A percentile compares a stretch with the other conserved stretches of the same genome.
Conservation (phyloP, 2,113 vertebrate genomes). For the Leucopsar rothschildi region DNA sequence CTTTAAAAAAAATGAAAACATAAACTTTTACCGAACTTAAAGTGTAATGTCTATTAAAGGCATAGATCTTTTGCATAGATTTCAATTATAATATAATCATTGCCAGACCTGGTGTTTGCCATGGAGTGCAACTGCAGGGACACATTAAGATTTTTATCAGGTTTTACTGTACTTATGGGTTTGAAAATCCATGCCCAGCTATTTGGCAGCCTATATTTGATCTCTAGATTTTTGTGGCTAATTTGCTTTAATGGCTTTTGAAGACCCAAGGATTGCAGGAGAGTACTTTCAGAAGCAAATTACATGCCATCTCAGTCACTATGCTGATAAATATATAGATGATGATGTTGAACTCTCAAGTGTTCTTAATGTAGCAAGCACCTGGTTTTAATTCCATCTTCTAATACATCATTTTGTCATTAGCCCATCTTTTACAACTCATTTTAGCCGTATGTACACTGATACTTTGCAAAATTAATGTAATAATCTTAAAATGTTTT, state of each 20-base stretch:
- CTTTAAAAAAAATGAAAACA: not conserved
- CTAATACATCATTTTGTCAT: conserved; percentile 30
- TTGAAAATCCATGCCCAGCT: conserved; percentile 11
- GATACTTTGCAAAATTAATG: conserved; percentile 10
- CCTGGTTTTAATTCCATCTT: conserved; percentile 25
- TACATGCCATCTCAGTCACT: conserved; percentile 21
- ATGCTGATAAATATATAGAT: conserved; percentile 39
- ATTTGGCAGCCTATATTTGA: conserved; percentile 28
- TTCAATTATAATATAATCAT: not conserved
- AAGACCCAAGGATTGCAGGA: conserved; percentile 12
- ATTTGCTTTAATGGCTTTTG: conserved; percentile 44
- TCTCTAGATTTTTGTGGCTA: conserved; percentile 13
- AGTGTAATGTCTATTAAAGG: not conserved
- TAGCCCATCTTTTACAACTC: conserved; percentile 34
- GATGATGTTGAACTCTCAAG: conserved; percentile 46
- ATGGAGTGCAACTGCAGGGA: not conserved
- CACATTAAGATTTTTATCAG: conserved; percentile 27
- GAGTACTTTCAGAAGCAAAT: conserved; percentile 52
- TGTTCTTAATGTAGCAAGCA: conserved; percentile 44
- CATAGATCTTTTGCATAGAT: not conserved
- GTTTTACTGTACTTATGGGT: not conserved
- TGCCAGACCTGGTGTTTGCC: not conserved
- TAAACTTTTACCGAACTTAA: not conserved
- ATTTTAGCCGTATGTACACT: conserved; percentile 4
- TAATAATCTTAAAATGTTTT: not conserved